These are phyloP conservation scores for Dendropsophus ebraccatus DNA, from an alignment of 2,113 vertebrate genomes.

Conservation along the genomic window DNA sequence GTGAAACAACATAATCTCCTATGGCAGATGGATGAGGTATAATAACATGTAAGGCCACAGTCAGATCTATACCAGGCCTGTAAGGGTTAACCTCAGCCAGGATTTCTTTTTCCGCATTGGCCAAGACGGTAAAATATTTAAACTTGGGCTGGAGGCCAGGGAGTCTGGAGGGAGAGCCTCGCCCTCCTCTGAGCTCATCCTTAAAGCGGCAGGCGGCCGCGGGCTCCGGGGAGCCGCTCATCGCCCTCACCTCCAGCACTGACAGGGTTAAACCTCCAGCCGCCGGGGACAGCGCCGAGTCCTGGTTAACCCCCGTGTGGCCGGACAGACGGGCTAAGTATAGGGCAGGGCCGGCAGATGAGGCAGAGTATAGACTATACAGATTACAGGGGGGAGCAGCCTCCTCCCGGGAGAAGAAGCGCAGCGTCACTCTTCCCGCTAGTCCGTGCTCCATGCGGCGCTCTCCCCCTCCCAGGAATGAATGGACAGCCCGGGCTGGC, in stretches of 20 bases:
- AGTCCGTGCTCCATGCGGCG: conserved; percentile 5
- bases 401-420: too few relatives aligned
- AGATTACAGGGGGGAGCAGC: too few relatives aligned
- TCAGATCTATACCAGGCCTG: not conserved
- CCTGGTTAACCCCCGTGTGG: not conserved
- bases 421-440: not conserved
- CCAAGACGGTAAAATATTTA: conserved; percentile 55
- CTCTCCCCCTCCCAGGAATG: conserved; percentile 16
- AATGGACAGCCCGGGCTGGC: conserved; percentile 46
- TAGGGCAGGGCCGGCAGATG: not conserved
- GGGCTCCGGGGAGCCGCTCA: not conserved
- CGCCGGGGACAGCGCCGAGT: not conserved
- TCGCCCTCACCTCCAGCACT: not conserved
- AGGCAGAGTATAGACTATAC: not conserved
- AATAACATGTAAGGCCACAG: too few relatives aligned
- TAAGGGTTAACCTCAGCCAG: conserved; percentile 19
- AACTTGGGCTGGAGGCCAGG: conserved; percentile 52
- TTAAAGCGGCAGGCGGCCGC: conserved; percentile 29
- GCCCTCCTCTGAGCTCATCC: conserved; percentile 52
- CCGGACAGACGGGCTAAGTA: too few relatives aligned
- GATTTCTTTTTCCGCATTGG: conserved; percentile 39
- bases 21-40: too few relatives aligned
- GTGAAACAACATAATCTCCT: too few relatives aligned
- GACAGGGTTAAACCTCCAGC: not conserved
- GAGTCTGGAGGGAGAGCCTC: conserved; percentile 53